Evolutionary conservation across 2,113 vertebrate genomes (phyloP).

Genomic region (Microcebus jonahi): DNA sequence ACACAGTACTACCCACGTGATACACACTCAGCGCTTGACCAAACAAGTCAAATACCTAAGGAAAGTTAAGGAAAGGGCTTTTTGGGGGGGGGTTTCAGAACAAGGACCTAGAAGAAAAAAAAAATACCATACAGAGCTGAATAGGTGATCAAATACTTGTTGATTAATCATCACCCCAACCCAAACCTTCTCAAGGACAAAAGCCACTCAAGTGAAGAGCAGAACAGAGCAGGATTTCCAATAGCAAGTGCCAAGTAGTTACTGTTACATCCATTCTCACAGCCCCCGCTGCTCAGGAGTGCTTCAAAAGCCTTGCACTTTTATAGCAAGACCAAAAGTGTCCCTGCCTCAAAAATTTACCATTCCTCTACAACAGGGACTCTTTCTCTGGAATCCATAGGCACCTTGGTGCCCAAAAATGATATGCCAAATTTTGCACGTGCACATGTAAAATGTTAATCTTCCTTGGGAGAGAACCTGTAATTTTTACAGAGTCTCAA

Average conservation of each 20-base stretch:
- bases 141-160: not conserved
- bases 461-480: not conserved
- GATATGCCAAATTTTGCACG: not conserved
- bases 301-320: not conserved
- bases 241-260: not conserved
- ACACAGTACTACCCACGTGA: not conserved
- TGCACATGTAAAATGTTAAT: not conserved
- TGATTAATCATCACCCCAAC: conserved; percentile 38
- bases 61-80: not conserved
- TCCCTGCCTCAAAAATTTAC: not conserved
- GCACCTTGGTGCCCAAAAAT: not conserved
- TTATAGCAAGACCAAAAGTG: not conserved
- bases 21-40: not conserved
- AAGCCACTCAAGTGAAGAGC: conserved; percentile 2
- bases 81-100: not conserved
- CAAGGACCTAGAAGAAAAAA: not conserved
- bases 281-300: not conserved
- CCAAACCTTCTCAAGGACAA: conserved; percentile 3
- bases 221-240: not conserved
- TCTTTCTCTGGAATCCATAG: not conserved
- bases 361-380: not conserved
- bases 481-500: not conserved
- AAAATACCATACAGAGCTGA: not conserved
- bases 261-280: not conserved
- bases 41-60: not conserved